Conservation (phyloP, 2,888 invertebrate species). For the Tenthredo livida region DNA sequence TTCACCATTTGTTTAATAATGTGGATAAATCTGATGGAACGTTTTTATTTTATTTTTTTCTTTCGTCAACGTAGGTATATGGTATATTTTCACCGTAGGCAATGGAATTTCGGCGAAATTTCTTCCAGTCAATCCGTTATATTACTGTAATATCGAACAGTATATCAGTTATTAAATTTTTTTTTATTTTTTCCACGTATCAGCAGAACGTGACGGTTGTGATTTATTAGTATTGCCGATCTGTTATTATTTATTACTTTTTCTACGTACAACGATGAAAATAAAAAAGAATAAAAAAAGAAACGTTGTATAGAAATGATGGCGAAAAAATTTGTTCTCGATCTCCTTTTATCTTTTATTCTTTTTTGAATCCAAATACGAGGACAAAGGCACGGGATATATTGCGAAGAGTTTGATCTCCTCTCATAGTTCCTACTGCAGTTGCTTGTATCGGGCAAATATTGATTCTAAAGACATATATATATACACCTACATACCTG, state of each 20-base stretch:
- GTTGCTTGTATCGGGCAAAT: slow-evolving; percentile 72
- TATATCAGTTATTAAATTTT: slow-evolving; percentile 1
- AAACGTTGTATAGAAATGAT: not conserved
- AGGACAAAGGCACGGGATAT: not conserved
- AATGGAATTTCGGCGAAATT: not conserved
- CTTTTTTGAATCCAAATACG: not conserved
- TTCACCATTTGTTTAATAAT: not conserved
- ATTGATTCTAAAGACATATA: slow-evolving; percentile 74
- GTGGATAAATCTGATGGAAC: not conserved
- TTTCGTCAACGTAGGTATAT: not conserved
- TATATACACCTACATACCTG: slow-evolving; percentile 44
- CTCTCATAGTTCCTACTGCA: not conserved
- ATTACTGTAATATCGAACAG: not conserved
- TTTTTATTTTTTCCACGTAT: not conserved
- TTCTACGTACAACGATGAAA: no score
- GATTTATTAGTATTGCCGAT: slow-evolving; percentile 4
- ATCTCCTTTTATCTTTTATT: not conserved
- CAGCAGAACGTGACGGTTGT: not conserved
- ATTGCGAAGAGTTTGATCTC: slow-evolving; percentile 19
- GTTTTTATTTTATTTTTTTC: not conserved
- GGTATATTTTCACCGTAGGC: not conserved
- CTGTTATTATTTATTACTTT: not conserved
- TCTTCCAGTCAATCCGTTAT: not conserved
- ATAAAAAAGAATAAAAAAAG: not conserved
- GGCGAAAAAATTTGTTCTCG: not conserved